Percentiles rank a stretch among this genome's conserved stretches.
Evolutionary conservation across 1,140 invertebrate species (phyloP).

Genomic region (Eubasilissa regina): DNA sequence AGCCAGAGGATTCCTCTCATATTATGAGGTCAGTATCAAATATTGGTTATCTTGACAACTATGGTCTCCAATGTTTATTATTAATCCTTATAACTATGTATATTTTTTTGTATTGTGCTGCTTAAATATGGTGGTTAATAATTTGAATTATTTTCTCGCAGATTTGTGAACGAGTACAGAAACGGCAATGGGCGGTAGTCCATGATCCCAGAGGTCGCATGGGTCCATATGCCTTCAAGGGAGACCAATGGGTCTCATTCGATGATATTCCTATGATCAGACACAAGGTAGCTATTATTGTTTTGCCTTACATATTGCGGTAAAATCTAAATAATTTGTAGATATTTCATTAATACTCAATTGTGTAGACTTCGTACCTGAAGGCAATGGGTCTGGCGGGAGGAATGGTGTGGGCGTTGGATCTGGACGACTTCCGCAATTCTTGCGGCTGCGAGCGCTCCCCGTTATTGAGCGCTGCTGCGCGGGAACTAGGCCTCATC

Average conservation of each 20-base stretch:
- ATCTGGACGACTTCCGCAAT: constrained; percentile 82
- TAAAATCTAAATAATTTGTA: no score
- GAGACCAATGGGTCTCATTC: constrained; percentile 89
- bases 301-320: background rate
- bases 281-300: constrained; percentile 72
- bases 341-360: background rate
- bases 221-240: constrained; percentile 82
- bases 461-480: constrained; percentile 85
- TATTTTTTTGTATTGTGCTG: background rate
- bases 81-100: background rate
- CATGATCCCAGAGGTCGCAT: constrained; percentile 80
- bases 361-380: constrained; percentile 77
- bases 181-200: constrained; percentile 79
- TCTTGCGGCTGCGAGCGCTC: constrained; percentile 85
- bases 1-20: constrained; percentile 86
- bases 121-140: no score
- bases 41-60: no score
- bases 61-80: no score
- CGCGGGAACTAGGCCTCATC: constrained; percentile 50
- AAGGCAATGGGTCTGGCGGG: constrained; percentile 84
- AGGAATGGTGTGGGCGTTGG: constrained; percentile 91
- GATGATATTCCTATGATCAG: constrained; percentile 84
- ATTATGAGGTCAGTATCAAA: constrained; percentile 80
- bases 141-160: constrained; percentile 59
- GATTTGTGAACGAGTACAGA: constrained; percentile 80